Evolutionary conservation across 2,888 invertebrate genomes (phyloP).

Genomic region (Cistogaster globosa): DNA sequence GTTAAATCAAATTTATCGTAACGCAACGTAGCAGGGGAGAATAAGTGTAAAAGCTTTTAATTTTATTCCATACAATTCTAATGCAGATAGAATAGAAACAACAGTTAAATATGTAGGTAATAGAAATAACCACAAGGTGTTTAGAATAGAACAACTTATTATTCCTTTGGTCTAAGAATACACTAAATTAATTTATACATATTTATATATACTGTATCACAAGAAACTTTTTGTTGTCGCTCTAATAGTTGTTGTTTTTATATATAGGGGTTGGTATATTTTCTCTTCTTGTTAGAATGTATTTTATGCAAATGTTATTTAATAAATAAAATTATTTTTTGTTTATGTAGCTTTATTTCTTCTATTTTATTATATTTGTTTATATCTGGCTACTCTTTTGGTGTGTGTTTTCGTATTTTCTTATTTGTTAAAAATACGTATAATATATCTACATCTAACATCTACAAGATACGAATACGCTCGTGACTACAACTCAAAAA

Average conservation of each 20-base stretch:
- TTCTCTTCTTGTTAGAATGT: constrained; percentile 40
- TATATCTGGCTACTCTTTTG: constrained; percentile 34
- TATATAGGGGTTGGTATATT: constrained; percentile 52
- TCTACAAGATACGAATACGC: constrained; percentile 58
- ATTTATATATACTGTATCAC: constrained; percentile 3
- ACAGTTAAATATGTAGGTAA: not conserved
- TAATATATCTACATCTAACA: constrained; percentile 15
- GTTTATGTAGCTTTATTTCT: not conserved
- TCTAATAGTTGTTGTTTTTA: constrained; percentile 20
- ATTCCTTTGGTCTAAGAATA: constrained; percentile 37
- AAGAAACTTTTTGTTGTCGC: not conserved
- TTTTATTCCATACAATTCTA: constrained; percentile 35
- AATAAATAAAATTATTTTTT: constrained; percentile 47
- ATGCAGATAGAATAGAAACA: constrained; percentile 9
- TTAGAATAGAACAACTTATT: constrained; percentile 36
- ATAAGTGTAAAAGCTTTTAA: not conserved
- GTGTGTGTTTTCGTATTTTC: constrained; percentile 22
- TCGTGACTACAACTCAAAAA: constrained; percentile 71
- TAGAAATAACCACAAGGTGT: constrained; percentile 16
- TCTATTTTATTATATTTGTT: constrained; percentile 12
- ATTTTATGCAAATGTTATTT: constrained; percentile 46
- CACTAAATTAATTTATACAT: not conserved
- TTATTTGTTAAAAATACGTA: not conserved
- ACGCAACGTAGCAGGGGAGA: constrained; percentile 48
- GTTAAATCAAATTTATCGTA: constrained; percentile 30